phyloP scores from a whole-genome alignment of 2,797 vertebrate genomes.

The Pristis pectinata region DNA sequence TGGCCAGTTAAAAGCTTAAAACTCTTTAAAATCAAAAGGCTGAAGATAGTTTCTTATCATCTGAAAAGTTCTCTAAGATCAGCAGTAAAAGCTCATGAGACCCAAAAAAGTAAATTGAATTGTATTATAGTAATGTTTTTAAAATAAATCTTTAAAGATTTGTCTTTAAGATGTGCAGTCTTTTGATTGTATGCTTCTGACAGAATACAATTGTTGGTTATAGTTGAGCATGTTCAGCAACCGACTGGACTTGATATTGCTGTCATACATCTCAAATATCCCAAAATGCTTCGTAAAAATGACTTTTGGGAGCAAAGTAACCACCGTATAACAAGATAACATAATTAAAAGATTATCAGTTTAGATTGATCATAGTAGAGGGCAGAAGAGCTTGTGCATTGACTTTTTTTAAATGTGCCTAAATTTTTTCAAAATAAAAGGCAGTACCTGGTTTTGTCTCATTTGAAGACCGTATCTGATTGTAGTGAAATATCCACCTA shows the following conservation, averaged over 20 bases:
- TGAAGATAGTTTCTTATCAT: too few relatives aligned
- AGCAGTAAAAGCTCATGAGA: background rate
- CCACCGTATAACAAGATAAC: background rate
- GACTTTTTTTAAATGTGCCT: background rate
- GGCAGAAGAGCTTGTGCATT: too few relatives aligned
- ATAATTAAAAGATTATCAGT: too few relatives aligned
- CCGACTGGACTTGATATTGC: background rate
- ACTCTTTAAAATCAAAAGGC: background rate
- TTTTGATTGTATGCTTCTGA: background rate
- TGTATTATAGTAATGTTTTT: background rate
- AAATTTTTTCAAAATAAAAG: background rate
- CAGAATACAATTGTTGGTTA: background rate
- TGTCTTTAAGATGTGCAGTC: background rate
- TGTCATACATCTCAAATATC: background rate
- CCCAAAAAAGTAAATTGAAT: background rate
- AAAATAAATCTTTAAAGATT: background rate
- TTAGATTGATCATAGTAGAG: too few relatives aligned
- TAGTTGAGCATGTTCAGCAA: background rate
- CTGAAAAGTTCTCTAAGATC: too few relatives aligned
- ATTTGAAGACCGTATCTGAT: background rate
- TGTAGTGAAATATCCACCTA: background rate
- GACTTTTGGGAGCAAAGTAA: background rate
- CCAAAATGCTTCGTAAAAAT: background rate
- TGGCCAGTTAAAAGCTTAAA: background rate
- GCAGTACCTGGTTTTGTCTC: background rate